Evolutionary conservation across 2,797 vertebrate genomes (phyloP).

Genomic region (Pseudomugil gertrudae): DNA sequence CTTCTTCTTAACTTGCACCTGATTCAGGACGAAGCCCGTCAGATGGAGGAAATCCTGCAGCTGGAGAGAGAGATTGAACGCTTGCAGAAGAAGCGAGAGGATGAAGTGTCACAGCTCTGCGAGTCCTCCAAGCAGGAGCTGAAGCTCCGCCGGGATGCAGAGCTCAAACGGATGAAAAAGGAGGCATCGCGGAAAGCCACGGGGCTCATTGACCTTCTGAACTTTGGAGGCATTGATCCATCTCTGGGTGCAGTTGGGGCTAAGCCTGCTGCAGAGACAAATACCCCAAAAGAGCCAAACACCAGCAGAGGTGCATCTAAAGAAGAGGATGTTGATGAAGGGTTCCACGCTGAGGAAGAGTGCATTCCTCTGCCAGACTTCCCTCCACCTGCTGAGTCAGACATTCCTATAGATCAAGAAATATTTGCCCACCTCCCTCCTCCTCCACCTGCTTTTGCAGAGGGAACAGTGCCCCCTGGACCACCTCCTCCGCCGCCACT

Average conservation of each 20-base stretch:
- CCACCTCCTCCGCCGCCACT: slow-evolving; percentile 62
- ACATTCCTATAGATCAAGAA: slow-evolving; percentile 78
- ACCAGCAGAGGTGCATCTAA: slow-evolving; percentile 49
- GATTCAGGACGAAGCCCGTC: slow-evolving; percentile 80
- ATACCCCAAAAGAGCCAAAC: slow-evolving; percentile 37
- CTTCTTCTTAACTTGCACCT: neutral
- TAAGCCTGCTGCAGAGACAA: slow-evolving; percentile 51
- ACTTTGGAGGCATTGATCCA: slow-evolving; percentile 85
- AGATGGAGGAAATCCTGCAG: slow-evolving; percentile 93
- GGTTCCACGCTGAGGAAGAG: slow-evolving; percentile 89
- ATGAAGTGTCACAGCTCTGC: slow-evolving; percentile 88
- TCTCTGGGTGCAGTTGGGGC: slow-evolving; percentile 35
- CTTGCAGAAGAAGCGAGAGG: slow-evolving; percentile 88
- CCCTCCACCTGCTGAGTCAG: slow-evolving; percentile 77
- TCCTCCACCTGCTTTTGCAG: slow-evolving; percentile 82
- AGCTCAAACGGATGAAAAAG: slow-evolving; percentile 90
- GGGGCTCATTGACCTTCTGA: slow-evolving; percentile 88
- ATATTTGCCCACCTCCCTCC: slow-evolving; percentile 83
- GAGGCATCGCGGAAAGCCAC: slow-evolving; percentile 90
- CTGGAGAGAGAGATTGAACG: slow-evolving; percentile 92
- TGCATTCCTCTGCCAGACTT: slow-evolving; percentile 82
- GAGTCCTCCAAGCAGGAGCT: slow-evolving; percentile 88
- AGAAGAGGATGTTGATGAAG: slow-evolving; percentile 89
- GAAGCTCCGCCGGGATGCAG: slow-evolving; percentile 86
- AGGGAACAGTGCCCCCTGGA: slow-evolving; percentile 73